Evolutionary conservation across 2,113 vertebrate species (phyloP).

Genomic region (Synchiropus splendidus): DNA sequence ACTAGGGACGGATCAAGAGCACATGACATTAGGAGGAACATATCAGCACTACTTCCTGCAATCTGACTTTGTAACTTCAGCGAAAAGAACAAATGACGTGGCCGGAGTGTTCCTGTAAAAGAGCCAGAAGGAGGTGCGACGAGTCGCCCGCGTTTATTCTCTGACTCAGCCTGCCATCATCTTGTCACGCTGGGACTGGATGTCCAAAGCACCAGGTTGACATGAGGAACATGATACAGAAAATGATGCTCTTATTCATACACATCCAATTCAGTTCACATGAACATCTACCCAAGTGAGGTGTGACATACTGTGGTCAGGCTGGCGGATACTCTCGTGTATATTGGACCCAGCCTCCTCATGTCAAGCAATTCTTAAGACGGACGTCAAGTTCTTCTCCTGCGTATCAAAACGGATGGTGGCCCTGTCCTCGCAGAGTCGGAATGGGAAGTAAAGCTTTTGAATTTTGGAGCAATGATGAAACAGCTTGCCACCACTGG

Average conservation of each 20-base stretch:
- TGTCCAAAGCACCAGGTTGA: too few species aligned
- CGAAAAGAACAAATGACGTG: neutral
- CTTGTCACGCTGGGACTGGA: neutral
- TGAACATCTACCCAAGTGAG: too few species aligned
- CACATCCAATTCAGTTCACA: too few species aligned
- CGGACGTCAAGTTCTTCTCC: too few species aligned
- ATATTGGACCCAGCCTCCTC: too few species aligned
- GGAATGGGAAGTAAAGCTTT: slow-evolving; percentile 7
- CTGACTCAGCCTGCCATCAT: neutral
- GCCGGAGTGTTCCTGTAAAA: neutral
- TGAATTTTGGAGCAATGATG: slow-evolving; percentile 36
- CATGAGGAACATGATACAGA: too few species aligned
- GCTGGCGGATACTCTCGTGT: too few species aligned
- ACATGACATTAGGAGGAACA: slow-evolving; percentile 11
- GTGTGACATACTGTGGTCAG: too few species aligned
- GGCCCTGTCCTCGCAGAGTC: slow-evolving; percentile 1
- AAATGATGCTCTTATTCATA: too few species aligned
- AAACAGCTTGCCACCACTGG: slow-evolving; percentile 34
- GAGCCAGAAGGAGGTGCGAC: neutral
- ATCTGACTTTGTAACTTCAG: slow-evolving; percentile 1
- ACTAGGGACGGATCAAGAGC: slow-evolving; percentile 39
- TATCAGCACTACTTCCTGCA: slow-evolving; percentile 4
- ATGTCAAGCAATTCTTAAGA: too few species aligned
- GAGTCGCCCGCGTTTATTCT: too few species aligned
- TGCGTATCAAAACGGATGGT: too few species aligned